Evolutionary conservation across 2,797 vertebrate species (phyloP).

Genomic region (Gymnopithys bicolor): DNA sequence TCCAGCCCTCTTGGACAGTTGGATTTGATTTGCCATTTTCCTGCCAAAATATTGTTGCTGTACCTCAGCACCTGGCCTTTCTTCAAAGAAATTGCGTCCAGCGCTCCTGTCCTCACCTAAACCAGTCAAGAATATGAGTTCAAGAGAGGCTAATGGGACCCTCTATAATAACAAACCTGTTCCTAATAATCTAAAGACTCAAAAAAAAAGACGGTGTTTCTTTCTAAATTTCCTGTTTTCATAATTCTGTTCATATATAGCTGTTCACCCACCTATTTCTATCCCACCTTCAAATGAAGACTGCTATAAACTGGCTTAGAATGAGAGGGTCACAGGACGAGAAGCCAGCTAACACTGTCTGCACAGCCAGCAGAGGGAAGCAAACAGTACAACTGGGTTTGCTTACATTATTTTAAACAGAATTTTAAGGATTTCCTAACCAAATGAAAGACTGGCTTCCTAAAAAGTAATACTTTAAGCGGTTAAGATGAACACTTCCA

Average conservation of each 20-base stretch:
- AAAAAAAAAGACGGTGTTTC: background rate
- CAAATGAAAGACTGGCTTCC: background rate
- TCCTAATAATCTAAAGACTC: conserved; percentile 26
- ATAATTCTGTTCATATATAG: background rate
- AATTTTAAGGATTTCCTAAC: conserved; percentile 19
- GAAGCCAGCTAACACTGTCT: background rate
- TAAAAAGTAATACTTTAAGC: background rate
- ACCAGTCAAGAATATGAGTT: conserved; percentile 40
- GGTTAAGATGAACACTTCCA: background rate
- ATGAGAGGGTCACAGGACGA: background rate
- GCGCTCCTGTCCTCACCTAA: conserved; percentile 49
- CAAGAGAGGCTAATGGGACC: conserved; percentile 27
- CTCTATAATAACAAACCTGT: background rate
- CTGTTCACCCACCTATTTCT: background rate
- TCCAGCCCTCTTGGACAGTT: conserved; percentile 62
- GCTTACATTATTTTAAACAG: background rate
- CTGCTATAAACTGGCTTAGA: background rate
- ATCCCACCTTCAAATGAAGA: background rate
- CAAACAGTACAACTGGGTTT: conserved; percentile 38
- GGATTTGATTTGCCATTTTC: conserved; percentile 66
- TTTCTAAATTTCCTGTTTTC: background rate
- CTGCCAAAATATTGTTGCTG: conserved; percentile 61
- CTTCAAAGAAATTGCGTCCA: conserved; percentile 44
- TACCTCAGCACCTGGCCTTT: conserved; percentile 59
- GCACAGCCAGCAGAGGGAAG: conserved; percentile 69